These are phyloP conservation scores for Sinocyclocheilus anshuiensis DNA, from an alignment of 2,113 vertebrate genomes.

Conservation along the genomic window DNA sequence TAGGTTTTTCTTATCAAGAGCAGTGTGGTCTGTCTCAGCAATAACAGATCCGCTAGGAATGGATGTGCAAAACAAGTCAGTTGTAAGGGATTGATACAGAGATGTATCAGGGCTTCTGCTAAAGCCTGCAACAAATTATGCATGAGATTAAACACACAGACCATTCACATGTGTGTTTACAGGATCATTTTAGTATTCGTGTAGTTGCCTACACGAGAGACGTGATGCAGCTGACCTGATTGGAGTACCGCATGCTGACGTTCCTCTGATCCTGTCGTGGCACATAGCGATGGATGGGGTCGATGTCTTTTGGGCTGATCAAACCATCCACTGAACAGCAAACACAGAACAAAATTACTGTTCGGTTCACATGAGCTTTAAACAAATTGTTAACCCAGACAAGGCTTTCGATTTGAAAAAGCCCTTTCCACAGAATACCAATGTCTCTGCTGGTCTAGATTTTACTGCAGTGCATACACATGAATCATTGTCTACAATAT, in stretches of 20 bases:
- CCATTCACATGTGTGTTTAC: not conserved
- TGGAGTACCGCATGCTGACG: conserved; percentile 96
- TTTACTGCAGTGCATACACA: not conserved
- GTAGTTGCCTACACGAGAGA: not conserved
- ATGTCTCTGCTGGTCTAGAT: not conserved
- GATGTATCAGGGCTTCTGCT: conserved; percentile 1
- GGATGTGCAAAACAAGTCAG: conserved; percentile 19
- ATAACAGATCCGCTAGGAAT: conserved; percentile 19
- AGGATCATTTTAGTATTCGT: not conserved
- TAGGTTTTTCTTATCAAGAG: conserved; percentile 15
- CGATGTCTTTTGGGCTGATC: conserved; percentile 92
- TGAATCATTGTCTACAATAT: conserved; percentile 15
- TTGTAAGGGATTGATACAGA: conserved; percentile 1
- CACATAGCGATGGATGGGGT: conserved; percentile 88
- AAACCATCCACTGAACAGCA: conserved; percentile 84
- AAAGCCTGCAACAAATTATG: not conserved
- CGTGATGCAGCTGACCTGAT: conserved; percentile 80
- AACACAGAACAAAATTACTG: conserved; percentile 3
- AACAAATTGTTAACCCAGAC: not conserved
- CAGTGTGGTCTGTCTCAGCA: conserved; percentile 10
- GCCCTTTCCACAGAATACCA: not conserved
- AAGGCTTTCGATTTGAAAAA: not conserved
- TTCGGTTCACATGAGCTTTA: not conserved
- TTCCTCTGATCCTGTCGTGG: conserved; percentile 87
- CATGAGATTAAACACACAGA: conserved; percentile 23